These are phyloP conservation scores for Philopotamus ludificatus DNA, from an alignment of 1,140 invertebrate species.

Conservation along the genomic window DNA sequence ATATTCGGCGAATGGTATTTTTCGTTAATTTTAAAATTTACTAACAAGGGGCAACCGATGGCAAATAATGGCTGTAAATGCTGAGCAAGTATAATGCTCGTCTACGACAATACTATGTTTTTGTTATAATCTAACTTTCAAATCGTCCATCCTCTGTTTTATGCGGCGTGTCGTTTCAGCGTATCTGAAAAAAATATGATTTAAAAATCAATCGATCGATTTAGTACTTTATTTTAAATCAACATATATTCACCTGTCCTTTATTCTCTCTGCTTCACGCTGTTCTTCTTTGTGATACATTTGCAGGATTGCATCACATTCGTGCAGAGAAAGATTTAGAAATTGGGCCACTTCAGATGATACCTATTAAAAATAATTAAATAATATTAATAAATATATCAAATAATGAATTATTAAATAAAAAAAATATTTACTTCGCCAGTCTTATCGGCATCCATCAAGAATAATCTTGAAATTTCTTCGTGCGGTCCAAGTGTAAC, in stretches of 20 bases:
- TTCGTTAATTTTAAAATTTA: background rate
- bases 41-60: conserved; percentile 2
- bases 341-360: conserved; percentile 76
- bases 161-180: conserved; percentile 66
- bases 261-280: conserved; percentile 66
- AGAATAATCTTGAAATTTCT: conserved; percentile 75
- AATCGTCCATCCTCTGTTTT: conserved; percentile 69
- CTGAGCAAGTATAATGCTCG: too few relatives aligned
- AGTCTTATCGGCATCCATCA: conserved; percentile 74
- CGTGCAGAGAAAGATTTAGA: conserved; percentile 75
- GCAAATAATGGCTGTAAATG: conserved; percentile 11
- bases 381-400: background rate
- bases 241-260: conserved; percentile 63
- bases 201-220: conserved; percentile 14
- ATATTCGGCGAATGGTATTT: background rate
- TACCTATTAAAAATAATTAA: conserved; percentile 33
- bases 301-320: conserved; percentile 75
- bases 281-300: conserved; percentile 78
- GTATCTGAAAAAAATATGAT: conserved; percentile 55
- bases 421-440: conserved; percentile 63
- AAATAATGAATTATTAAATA: background rate
- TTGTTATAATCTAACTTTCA: conserved; percentile 64
- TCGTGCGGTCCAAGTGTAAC: conserved; percentile 81
- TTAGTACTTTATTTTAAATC: conserved; percentile 3
- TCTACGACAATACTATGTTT: too few relatives aligned